Percentiles rank a stretch among this genome's conserved stretches.
Evolutionary conservation across 2,888 invertebrate genomes (phyloP).

Genomic region (Gandaritis pyraliata): DNA sequence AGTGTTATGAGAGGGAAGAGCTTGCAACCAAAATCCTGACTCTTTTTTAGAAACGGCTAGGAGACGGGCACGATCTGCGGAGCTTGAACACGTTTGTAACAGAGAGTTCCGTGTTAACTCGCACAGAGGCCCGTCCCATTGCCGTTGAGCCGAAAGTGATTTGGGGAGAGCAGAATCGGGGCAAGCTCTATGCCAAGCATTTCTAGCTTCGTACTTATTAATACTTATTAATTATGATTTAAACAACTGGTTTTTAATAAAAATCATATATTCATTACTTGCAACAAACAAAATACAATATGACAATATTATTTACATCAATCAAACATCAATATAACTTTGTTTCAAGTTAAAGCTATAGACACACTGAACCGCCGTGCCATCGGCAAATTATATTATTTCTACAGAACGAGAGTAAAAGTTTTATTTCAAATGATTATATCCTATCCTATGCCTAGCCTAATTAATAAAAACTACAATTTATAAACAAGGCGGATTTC

Average conservation of each 20-base stretch:
- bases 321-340: slow-evolving; percentile 43
- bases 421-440: slow-evolving; percentile 29
- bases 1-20: too few species aligned
- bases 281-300: slow-evolving; percentile 46
- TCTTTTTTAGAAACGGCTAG: too few species aligned
- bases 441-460: slow-evolving; percentile 18
- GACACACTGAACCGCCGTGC: slow-evolving; percentile 35
- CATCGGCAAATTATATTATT: slow-evolving; percentile 33
- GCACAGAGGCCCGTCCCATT: too few species aligned
- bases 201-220: too few species aligned
- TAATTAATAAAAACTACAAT: slow-evolving; percentile 30
- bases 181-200: too few species aligned
- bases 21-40: too few species aligned
- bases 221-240: not conserved
- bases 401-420: slow-evolving; percentile 37
- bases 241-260: slow-evolving; percentile 35
- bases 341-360: slow-evolving; percentile 41
- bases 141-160: too few species aligned
- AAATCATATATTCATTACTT: slow-evolving; percentile 43
- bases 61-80: too few species aligned
- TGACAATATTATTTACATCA: slow-evolving; percentile 56
- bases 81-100: too few species aligned
- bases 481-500: slow-evolving; percentile 29
- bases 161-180: too few species aligned
- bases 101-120: too few species aligned